Evolutionary conservation across 2,888 invertebrate genomes (phyloP).

Genomic region (Ischnura elegans): DNA sequence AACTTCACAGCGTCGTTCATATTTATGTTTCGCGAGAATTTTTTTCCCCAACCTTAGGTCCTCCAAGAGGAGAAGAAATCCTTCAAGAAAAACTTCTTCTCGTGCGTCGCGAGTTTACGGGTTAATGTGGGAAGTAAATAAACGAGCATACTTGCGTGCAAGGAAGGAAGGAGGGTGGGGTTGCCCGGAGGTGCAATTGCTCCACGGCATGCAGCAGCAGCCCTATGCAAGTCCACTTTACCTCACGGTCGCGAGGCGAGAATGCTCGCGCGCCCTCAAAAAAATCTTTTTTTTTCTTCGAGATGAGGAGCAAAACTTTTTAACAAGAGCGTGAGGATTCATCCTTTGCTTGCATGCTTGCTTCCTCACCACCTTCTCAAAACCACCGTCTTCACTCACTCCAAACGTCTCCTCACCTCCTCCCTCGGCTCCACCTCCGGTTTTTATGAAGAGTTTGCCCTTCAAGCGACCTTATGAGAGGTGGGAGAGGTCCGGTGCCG

Average conservation of each 20-base stretch:
- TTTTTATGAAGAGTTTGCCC: slow-evolving; percentile 36
- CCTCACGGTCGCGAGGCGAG: not conserved
- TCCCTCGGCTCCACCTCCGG: not conserved
- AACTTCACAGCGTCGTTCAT: not conserved
- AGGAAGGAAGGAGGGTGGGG: not conserved
- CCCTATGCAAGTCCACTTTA: not conserved
- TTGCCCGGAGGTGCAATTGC: no score
- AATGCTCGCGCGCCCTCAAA: not conserved
- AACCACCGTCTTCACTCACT: not conserved
- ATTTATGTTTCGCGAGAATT: not conserved
- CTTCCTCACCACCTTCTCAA: not conserved
- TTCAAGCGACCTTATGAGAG: slow-evolving; percentile 13
- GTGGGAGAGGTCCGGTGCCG: not conserved
- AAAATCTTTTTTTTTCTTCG: not conserved
- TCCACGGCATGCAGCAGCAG: no score
- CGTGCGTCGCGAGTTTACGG: not conserved
- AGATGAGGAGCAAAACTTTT: slow-evolving; percentile 9
- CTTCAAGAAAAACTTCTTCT: not conserved
- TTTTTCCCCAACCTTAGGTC: not conserved
- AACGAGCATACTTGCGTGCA: not conserved
- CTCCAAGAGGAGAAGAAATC: not conserved
- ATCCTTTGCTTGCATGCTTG: not conserved
- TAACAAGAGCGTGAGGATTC: slow-evolving; percentile 24
- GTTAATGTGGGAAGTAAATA: not conserved
- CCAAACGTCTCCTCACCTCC: slow-evolving; percentile 11